A percentile compares a stretch with the other conserved stretches of the same genome.
These are phyloP conservation scores for Lypha dubia DNA, from an alignment of 2,888 invertebrate genomes.

Conservation along the genomic window DNA sequence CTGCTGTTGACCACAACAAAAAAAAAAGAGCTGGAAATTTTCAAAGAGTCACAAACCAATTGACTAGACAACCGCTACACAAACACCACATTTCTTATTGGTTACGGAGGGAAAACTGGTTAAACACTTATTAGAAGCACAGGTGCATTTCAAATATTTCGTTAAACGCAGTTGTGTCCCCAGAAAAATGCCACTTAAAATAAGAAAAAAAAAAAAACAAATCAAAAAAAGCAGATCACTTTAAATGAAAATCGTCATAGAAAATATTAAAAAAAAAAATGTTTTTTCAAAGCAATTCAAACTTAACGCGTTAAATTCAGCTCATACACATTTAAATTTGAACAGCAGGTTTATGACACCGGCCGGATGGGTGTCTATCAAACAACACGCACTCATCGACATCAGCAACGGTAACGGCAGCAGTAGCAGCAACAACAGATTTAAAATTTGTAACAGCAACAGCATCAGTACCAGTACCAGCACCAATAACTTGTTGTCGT, in stretches of 20 bases:
- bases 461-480: constrained; percentile 28
- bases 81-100: constrained; percentile 59
- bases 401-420: constrained; percentile 45
- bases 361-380: constrained; percentile 71
- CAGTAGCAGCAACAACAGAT: constrained; percentile 16
- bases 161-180: constrained; percentile 60
- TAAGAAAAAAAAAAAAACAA: background rate
- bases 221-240: constrained; percentile 62
- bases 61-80: constrained; percentile 55
- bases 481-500: constrained; percentile 53
- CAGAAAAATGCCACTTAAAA: constrained; percentile 58
- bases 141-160: constrained; percentile 68
- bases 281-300: constrained; percentile 12
- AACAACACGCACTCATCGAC: constrained; percentile 70
- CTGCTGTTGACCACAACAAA: constrained; percentile 50
- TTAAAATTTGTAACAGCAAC: constrained; percentile 13
- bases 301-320: constrained; percentile 59
- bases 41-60: constrained; percentile 48
- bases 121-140: constrained; percentile 70
- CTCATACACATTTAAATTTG: constrained; percentile 57
- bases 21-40: constrained; percentile 37
- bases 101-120: constrained; percentile 63
- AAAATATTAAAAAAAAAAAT: constrained; percentile 56
- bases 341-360: constrained; percentile 71
- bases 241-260: constrained; percentile 53